phyloP scores from a whole-genome alignment of 2,797 vertebrate genomes.

The Momotus momota region DNA sequence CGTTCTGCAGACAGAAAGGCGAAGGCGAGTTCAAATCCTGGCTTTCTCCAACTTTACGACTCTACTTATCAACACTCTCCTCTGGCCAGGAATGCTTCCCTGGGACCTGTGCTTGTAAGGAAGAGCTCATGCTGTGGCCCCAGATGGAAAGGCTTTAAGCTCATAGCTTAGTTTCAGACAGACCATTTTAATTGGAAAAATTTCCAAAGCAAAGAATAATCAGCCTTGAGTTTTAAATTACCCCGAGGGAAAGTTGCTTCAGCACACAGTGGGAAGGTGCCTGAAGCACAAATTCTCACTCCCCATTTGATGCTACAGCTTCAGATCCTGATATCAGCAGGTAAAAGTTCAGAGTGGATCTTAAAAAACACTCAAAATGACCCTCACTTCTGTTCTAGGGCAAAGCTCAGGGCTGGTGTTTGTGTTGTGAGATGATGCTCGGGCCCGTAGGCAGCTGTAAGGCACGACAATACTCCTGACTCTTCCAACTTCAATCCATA shows the following conservation, averaged over 20 bases:
- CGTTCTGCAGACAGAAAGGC: constrained; percentile 4
- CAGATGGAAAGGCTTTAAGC: constrained; percentile 8
- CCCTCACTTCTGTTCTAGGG: not conserved
- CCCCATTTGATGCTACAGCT: not conserved
- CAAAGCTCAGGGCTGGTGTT: not conserved
- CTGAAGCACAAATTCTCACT: not conserved
- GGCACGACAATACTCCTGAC: rapidly evolving
- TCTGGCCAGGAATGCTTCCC: not conserved
- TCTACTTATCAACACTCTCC: not conserved
- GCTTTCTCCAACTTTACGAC: not conserved
- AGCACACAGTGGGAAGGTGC: not conserved
- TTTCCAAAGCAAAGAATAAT: constrained; percentile 56
- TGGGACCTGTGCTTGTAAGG: not conserved
- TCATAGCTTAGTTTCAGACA: constrained; percentile 5
- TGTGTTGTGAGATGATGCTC: rapidly evolving
- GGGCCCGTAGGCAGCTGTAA: not conserved
- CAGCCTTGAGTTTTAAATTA: constrained; percentile 45
- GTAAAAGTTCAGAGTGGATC: not conserved
- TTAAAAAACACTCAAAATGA: not conserved
- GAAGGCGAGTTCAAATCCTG: not conserved
- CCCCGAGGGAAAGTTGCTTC: not conserved
- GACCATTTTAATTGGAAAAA: constrained; percentile 39
- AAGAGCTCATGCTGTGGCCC: not conserved
- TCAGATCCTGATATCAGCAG: not conserved
- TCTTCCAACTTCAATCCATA: not conserved